Conservation (phyloP, 2,888 invertebrate genomes). For the Eupithecia subfuscata region DNA sequence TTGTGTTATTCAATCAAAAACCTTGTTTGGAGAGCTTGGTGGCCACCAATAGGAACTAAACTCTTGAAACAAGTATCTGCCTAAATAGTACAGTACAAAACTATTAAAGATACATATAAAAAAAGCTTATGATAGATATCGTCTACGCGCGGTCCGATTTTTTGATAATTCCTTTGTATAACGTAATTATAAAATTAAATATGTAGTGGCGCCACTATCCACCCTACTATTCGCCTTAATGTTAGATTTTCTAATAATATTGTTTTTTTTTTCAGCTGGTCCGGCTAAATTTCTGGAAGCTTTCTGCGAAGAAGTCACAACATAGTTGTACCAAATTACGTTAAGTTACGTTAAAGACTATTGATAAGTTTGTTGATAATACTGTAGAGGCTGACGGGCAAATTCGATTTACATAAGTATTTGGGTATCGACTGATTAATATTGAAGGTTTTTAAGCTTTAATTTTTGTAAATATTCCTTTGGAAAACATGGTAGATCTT, state of each 20-base stretch:
- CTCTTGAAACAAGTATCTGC: no score
- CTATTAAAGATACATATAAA: no score
- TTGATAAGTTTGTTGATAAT: constrained; percentile 32
- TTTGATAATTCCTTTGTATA: no score
- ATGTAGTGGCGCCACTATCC: no score
- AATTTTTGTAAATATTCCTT: background rate
- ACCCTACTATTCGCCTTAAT: no score
- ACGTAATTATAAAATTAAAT: no score
- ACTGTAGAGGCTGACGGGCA: constrained; percentile 37
- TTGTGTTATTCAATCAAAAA: no score
- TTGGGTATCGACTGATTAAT: constrained; percentile 23
- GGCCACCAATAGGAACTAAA: no score
- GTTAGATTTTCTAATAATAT: background rate
- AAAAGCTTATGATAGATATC: no score
- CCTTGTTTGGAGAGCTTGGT: no score
- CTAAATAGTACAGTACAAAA: no score
- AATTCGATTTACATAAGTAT: constrained; percentile 19
- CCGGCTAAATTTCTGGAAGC: constrained; percentile 43
- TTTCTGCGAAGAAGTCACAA: constrained; percentile 35
- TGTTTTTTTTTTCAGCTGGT: constrained; percentile 42
- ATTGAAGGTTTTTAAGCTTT: background rate
- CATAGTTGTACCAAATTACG: constrained; percentile 34
- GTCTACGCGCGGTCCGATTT: no score
- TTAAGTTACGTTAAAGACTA: constrained; percentile 29
- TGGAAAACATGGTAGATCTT: background rate